phyloP scores from a whole-genome alignment of 2,797 vertebrate genomes.

The Clamator glandarius region DNA sequence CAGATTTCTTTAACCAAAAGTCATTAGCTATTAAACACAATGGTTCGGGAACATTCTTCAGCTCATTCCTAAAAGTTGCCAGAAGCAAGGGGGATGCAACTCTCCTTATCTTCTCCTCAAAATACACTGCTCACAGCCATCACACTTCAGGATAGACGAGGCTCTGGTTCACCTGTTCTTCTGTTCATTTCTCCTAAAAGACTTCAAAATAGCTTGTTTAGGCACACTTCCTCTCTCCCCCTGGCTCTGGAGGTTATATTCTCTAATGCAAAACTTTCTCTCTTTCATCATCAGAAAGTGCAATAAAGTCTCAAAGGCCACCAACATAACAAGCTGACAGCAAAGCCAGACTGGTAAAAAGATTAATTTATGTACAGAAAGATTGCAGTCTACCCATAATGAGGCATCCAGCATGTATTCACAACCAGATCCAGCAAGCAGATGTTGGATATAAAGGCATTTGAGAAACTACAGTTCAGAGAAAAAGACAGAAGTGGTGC shows the following conservation, averaged over 20 bases:
- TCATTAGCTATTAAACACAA: conserved; percentile 46
- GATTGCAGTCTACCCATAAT: neutral
- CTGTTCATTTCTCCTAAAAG: neutral
- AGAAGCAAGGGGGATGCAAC: neutral
- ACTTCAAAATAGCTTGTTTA: neutral
- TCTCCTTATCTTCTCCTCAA: conserved; percentile 11
- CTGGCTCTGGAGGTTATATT: neutral
- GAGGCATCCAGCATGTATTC: neutral
- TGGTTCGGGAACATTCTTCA: conserved; percentile 34
- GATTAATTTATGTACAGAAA: neutral
- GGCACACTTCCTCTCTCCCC: neutral
- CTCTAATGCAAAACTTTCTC: neutral
- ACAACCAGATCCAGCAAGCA: conserved; percentile 28
- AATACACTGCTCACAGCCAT: neutral
- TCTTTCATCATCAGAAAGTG: neutral
- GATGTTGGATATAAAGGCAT: neutral
- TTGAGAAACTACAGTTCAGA: neutral
- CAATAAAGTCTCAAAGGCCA: conserved; percentile 21
- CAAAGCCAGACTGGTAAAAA: conserved; percentile 8
- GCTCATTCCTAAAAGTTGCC: conserved; percentile 20
- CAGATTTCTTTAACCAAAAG: conserved; percentile 43
- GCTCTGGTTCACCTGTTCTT: neutral
- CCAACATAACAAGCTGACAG: conserved; percentile 22
- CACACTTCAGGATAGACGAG: neutral
- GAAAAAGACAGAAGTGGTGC: neutral